Base-by-base conservation (phyloP, 2,113 vertebrate species). In the Myiagra hebetior region DNA sequence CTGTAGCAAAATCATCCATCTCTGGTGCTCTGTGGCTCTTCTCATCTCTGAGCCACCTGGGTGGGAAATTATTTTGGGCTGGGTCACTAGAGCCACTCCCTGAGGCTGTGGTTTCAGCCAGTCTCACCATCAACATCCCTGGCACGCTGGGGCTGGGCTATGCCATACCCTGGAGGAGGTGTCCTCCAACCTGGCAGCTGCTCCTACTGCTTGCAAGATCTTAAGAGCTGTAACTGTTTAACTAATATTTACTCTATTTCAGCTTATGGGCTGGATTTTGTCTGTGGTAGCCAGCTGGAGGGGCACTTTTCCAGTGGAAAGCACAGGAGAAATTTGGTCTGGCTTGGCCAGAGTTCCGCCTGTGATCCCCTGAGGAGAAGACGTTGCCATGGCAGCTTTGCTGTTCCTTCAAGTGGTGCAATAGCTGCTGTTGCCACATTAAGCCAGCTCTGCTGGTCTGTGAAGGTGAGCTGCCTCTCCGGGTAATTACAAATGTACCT, bases 381-480 rank as follows among this genome's bases (percentile, higher is more conserved):
- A 68, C 0, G 31, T 93, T 96, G 76, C 92, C 75, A 91, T 86
- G 93, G 69, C 87, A 93, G 92, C 82, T 92, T 63, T 86, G 60
- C 79, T 93, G 76, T 52, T 86, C 93, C 89, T 74, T 94, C 92
- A 78, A 35, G 47, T 86, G 83, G 79, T 88, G 56, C 89, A 79
- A 65, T 42, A 87, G 78, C 87, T 97, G 74, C 79, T 86, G 85
- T 41, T 90, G 75, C 59, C 57, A 53, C 63, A 85, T 62, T 85
- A 76, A 85, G 81, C 41, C 78, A 93, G 75, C 67, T 95, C 94
- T 91, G 85, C 70, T 90, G 87, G 89, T 79, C 85, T 96, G 90
- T 95, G 92, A 96, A 96, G 95, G 93, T 93, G 90, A 95, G 83
- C 75, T 80, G 79, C 33, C 42, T 80, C 56, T 72, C 62, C 0